Evolutionary conservation across 2,888 invertebrate species (phyloP).

Genomic region (Pseudococcus longispinus): DNA sequence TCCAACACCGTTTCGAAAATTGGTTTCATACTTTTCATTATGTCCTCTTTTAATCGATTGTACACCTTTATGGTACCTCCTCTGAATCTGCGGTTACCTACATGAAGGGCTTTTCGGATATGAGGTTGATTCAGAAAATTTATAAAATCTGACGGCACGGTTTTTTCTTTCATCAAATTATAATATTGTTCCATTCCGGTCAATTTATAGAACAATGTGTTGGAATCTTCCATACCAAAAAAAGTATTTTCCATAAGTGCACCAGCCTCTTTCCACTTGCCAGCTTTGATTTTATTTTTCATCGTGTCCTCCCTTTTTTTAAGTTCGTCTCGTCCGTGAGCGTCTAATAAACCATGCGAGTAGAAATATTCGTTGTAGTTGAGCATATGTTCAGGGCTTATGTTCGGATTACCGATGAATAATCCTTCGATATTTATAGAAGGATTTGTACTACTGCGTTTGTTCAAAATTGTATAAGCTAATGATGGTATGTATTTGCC

Average conservation of each 20-base stretch:
- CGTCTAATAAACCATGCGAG: constrained; percentile 65
- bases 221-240: constrained; percentile 40
- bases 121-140: constrained; percentile 17
- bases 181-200: constrained; percentile 59
- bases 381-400: constrained; percentile 66
- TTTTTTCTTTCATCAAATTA: constrained; percentile 56
- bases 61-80: constrained; percentile 67
- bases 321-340: constrained; percentile 59
- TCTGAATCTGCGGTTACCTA: constrained; percentile 54
- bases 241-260: constrained; percentile 60
- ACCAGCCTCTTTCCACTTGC: constrained; percentile 61
- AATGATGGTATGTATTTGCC: constrained; percentile 68
- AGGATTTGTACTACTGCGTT: constrained; percentile 61
- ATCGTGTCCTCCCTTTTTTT: constrained; percentile 59
- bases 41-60: constrained; percentile 73
- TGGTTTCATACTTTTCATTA: constrained; percentile 81
- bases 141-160: neutral
- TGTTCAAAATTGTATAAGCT: constrained; percentile 67
- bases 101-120: constrained; percentile 59
- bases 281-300: constrained; percentile 60
- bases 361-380: constrained; percentile 67
- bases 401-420: constrained; percentile 67
- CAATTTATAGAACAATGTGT: constrained; percentile 45
- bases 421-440: constrained; percentile 66
- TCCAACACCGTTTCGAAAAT: constrained; percentile 74